phyloP scores from a whole-genome alignment of 1,140 invertebrate species.

The Steinernema feltiae region DNA sequence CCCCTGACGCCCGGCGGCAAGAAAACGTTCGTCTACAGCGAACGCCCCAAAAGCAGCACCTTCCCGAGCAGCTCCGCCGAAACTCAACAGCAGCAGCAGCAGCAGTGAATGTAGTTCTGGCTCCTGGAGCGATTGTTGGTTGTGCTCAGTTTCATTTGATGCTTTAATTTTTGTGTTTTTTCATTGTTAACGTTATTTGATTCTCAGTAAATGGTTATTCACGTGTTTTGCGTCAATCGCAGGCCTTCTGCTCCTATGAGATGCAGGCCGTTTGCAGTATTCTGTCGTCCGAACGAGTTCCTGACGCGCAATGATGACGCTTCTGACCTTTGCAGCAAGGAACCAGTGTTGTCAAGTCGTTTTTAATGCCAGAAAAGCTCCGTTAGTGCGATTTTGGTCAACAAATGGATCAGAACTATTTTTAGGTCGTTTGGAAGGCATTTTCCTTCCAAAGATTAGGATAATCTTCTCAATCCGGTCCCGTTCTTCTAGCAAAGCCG shows the following conservation, averaged over 20 bases:
- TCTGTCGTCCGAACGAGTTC: conserved; percentile 57
- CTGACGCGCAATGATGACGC: conserved; percentile 53
- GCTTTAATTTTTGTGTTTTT: neutral
- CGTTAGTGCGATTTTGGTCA: too few relatives aligned
- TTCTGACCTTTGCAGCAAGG: too few relatives aligned
- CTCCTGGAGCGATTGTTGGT: too few relatives aligned
- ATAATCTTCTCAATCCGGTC: too few relatives aligned
- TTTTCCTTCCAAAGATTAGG: too few relatives aligned
- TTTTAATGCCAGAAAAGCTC: too few relatives aligned
- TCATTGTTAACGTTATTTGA: neutral
- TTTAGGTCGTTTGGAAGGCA: too few relatives aligned
- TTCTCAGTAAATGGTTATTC: too few relatives aligned
- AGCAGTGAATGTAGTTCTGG: neutral
- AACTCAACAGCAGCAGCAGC: too few relatives aligned
- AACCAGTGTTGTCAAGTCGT: too few relatives aligned
- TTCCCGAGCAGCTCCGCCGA: conserved; percentile 4
- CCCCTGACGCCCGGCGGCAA: neutral
- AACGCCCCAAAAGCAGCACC: conserved; percentile 2
- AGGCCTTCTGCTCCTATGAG: conserved; percentile 54
- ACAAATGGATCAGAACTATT: too few relatives aligned
- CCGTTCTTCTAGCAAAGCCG: too few relatives aligned
- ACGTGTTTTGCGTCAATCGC: conserved; percentile 57
- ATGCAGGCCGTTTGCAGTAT: conserved; percentile 39
- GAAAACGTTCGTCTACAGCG: conserved; percentile 7
- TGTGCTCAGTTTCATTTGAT: neutral